Percentiles rank a stretch among this genome's conserved stretches.
These are phyloP conservation scores for Heteronetta atricapilla DNA, from an alignment of 2,113 vertebrate genomes.

Conservation along the genomic window DNA sequence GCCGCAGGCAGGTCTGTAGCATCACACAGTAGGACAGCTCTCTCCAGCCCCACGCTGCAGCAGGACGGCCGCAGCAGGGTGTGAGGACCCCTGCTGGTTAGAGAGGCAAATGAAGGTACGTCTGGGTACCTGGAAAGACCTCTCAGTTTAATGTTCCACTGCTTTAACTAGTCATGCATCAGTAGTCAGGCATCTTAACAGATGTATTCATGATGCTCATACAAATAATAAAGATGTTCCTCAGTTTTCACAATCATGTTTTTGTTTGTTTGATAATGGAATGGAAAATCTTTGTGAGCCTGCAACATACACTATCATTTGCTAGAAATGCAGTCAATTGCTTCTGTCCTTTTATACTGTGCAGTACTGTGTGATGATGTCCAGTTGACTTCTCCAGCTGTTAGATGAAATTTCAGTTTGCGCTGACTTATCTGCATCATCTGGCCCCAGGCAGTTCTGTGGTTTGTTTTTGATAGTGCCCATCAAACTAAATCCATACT, in stretches of 20 bases:
- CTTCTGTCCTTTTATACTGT: neutral
- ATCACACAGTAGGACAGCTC: neutral
- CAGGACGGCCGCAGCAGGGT: neutral
- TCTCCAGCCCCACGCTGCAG: neutral
- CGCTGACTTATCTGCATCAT: neutral
- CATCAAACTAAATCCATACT: conserved; percentile 16
- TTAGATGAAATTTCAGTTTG: conserved; percentile 11
- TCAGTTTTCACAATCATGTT: neutral
- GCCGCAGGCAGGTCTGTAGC: accelerated
- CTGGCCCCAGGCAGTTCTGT: neutral
- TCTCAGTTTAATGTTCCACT: neutral
- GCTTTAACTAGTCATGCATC: neutral
- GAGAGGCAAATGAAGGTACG: accelerated
- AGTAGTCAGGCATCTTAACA: neutral
- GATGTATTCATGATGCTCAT: neutral
- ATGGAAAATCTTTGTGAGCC: neutral
- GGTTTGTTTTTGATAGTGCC: conserved; percentile 36
- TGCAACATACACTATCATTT: neutral
- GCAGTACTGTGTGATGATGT: neutral
- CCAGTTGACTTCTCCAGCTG: conserved; percentile 27
- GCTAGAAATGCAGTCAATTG: neutral
- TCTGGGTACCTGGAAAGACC: neutral
- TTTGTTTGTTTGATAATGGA: conserved; percentile 9
- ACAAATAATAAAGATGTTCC: neutral
- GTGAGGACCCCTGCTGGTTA: neutral